phyloP scores from a whole-genome alignment of 1,140 invertebrate species.

The Galleria mellonella region DNA sequence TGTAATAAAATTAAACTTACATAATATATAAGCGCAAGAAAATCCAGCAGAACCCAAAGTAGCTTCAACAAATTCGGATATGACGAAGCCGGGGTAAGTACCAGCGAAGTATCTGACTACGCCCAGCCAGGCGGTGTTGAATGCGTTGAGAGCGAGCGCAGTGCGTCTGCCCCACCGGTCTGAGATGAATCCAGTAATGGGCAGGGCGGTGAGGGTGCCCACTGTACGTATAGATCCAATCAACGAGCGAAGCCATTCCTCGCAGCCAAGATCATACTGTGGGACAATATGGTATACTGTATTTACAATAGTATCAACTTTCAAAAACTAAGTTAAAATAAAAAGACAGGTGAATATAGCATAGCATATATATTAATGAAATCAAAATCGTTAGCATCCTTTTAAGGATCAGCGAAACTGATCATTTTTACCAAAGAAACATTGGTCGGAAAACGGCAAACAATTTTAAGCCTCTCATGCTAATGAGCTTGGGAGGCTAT shows the following conservation, averaged over 20 bases:
- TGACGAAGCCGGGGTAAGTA: slow-evolving; percentile 77
- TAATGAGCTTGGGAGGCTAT: too few relatives aligned
- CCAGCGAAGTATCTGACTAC: slow-evolving; percentile 78
- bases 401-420: too few relatives aligned
- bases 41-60: slow-evolving; percentile 67
- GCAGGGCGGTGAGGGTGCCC: slow-evolving; percentile 70
- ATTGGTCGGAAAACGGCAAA: too few relatives aligned
- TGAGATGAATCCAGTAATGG: slow-evolving; percentile 79
- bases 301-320: too few relatives aligned
- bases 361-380: too few relatives aligned
- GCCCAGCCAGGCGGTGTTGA: slow-evolving; percentile 76
- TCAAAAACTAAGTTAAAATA: too few relatives aligned
- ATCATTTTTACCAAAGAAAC: too few relatives aligned
- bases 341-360: too few relatives aligned
- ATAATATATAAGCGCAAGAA: slow-evolving; percentile 54
- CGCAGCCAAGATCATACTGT: slow-evolving; percentile 37
- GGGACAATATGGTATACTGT: too few relatives aligned
- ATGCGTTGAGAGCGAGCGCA: slow-evolving; percentile 75
- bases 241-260: slow-evolving; percentile 37
- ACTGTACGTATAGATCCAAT: slow-evolving; percentile 34
- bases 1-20: slow-evolving; percentile 37
- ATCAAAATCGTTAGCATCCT: too few relatives aligned
- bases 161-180: slow-evolving; percentile 79
- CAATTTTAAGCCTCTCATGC: too few relatives aligned
- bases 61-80: slow-evolving; percentile 79